phyloP scores from a whole-genome alignment of 30 jellyfish, hydroid and myxozoan species.

The Sanderia malayensis region DNA sequence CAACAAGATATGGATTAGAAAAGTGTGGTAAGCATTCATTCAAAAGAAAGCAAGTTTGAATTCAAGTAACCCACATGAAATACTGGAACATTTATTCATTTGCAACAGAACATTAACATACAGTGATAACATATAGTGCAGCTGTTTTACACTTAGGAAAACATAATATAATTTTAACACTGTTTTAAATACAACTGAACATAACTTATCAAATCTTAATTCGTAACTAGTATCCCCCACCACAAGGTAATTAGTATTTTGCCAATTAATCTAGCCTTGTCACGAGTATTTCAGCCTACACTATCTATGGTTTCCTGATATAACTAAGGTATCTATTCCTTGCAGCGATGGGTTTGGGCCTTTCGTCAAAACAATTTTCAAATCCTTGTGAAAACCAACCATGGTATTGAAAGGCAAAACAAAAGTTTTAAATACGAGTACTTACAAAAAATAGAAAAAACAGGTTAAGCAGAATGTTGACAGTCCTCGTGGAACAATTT shows the following conservation, averaged over 20 bases:
- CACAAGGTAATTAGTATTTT: too few relatives aligned
- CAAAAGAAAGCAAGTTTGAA: neutral
- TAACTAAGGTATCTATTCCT: too few relatives aligned
- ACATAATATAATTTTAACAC: neutral
- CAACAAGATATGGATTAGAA: constrained; percentile 2
- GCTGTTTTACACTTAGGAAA: neutral
- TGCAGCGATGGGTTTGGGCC: constrained; percentile 64
- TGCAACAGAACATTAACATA: neutral
- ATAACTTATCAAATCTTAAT: neutral
- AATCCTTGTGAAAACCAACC: constrained; percentile 37
- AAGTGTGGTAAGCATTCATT: constrained; percentile 18
- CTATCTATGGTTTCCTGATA: too few relatives aligned
- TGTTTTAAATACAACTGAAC: neutral
- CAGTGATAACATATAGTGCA: neutral
- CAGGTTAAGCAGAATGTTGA: constrained; percentile 8
- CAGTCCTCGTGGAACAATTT: constrained; percentile 21
- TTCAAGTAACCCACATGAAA: neutral
- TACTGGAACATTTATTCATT: neutral
- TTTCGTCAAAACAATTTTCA: constrained; percentile 14
- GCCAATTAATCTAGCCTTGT: too few relatives aligned
- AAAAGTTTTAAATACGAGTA: too few relatives aligned
- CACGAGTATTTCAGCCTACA: too few relatives aligned
- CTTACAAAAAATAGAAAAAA: constrained; percentile 25
- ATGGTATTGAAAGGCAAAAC: constrained; percentile 53
- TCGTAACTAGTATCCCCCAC: neutral